Evolutionary conservation across 2,113 vertebrate species (phyloP), one percentile per base, ranked within the genome.

Genomic region (Pelobates fuscus): DNA sequence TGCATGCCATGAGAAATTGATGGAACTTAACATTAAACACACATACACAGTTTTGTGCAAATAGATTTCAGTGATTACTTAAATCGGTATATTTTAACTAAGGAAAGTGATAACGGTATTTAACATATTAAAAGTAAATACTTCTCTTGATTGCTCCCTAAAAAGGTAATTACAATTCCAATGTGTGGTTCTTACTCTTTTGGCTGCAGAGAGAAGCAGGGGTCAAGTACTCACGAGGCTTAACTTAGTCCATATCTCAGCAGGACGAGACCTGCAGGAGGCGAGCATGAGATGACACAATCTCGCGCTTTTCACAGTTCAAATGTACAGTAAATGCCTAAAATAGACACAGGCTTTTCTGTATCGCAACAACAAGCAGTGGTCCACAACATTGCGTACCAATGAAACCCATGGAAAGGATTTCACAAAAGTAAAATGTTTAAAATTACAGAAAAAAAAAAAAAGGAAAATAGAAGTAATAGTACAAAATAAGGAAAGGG

Each of bases 311-410:
- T 97, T 96, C 95, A 95, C 93, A 87, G 95, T 95, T 96, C 95
- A 97, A 95, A 96, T 95, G 95, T 96, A 98, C 93, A 98, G 95
- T 98, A 97, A 95, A 95, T 93, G 95, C 96, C 96, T 98, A 99
- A 98, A 97, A 98, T 96, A 99, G 96, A 98, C 95, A 99, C 95
- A 98, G 95, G 94, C 96, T 98, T 95, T 96, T 98, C 96, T 98
- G 94, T 96, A 98, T 97, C 97, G 97, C 94, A 98, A 92, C 93
- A 94, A 94, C 96, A 98, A 96, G 96, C 95, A 98, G 91, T 88
- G 91, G 90, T 94, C 94, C 89, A 94, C 91, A 92, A 85, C 92
- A 89, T 92, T 77, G 92, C 93, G 92, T 88, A 93, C 90, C 92
- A 91, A 91, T 77, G 81, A 91, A 92, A 89, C 88, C 91, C 88